These are phyloP conservation scores for Phthorimaea operculella DNA, from an alignment of 1,140 invertebrate species.

Conservation along the genomic window DNA sequence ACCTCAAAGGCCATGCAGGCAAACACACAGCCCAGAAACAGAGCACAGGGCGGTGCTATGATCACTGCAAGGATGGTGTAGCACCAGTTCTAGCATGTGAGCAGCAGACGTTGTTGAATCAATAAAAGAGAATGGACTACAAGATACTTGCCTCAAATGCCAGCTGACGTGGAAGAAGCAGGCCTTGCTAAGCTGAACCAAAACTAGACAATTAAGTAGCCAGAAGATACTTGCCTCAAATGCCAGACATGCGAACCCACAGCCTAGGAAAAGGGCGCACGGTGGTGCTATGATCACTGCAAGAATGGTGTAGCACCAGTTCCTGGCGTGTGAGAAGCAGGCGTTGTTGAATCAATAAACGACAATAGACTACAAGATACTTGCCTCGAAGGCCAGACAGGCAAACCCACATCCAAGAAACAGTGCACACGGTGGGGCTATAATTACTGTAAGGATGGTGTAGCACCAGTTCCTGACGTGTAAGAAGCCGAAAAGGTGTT, in stretches of 20 bases:
- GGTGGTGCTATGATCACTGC: conserved; percentile 75
- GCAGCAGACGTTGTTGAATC: too few relatives aligned
- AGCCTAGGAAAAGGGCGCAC: conserved; percentile 73
- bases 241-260: too few relatives aligned
- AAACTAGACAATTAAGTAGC: too few relatives aligned
- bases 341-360: conserved; percentile 49
- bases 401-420: conserved; percentile 21
- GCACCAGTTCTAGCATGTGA: too few relatives aligned
- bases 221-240: conserved; percentile 71
- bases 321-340: conserved; percentile 76
- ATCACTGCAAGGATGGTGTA: too few relatives aligned
- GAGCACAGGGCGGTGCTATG: too few relatives aligned
- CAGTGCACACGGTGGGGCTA: conserved; percentile 75
- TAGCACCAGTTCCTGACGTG: not conserved
- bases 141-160: conserved; percentile 74
- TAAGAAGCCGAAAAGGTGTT: conserved; percentile 67
- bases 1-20: too few relatives aligned
- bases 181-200: too few relatives aligned
- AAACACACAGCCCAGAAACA: too few relatives aligned
- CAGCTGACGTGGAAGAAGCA: conserved; percentile 79
- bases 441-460: conserved; percentile 33
- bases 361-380: too few relatives aligned
- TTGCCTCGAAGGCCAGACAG: too few relatives aligned
- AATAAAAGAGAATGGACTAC: too few relatives aligned
- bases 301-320: conserved; percentile 77